Evolutionary conservation across 2,797 vertebrate genomes (phyloP).

Genomic region (Hippocampus kuda): DNA sequence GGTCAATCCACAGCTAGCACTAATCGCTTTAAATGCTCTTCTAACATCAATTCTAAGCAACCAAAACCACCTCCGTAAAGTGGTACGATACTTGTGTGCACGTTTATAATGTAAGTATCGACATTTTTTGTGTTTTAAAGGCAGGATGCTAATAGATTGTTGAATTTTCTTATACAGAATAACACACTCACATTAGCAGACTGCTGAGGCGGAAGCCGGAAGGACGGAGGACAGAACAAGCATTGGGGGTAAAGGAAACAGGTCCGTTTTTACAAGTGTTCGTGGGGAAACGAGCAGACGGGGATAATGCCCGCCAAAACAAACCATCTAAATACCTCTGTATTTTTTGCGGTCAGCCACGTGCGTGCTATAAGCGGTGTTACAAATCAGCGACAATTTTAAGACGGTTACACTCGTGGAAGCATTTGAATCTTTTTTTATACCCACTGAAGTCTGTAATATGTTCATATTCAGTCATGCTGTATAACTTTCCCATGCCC

Average conservation of each 20-base stretch:
- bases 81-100: not conserved
- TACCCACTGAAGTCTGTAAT: no score
- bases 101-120: fast-evolving
- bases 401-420: no score
- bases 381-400: no score
- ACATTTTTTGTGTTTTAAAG: not conserved
- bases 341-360: no score
- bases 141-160: slow-evolving; percentile 51
- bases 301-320: not conserved
- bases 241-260: slow-evolving; percentile 52
- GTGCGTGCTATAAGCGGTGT: no score
- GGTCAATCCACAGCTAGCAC: not conserved
- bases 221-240: slow-evolving; percentile 42
- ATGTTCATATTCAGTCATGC: no score
- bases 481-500: no score
- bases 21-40: not conserved
- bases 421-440: no score
- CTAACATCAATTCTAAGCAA: not conserved
- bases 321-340: not conserved
- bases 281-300: slow-evolving; percentile 11
- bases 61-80: fast-evolving
- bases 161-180: not conserved
- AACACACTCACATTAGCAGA: slow-evolving; percentile 48
- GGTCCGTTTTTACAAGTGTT: slow-evolving; percentile 22
- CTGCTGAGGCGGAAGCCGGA: slow-evolving; percentile 59